phyloP scores from a whole-genome alignment of 30 jellyfish, hydroid and myxozoan species.

The Hydractinia echinata region DNA sequence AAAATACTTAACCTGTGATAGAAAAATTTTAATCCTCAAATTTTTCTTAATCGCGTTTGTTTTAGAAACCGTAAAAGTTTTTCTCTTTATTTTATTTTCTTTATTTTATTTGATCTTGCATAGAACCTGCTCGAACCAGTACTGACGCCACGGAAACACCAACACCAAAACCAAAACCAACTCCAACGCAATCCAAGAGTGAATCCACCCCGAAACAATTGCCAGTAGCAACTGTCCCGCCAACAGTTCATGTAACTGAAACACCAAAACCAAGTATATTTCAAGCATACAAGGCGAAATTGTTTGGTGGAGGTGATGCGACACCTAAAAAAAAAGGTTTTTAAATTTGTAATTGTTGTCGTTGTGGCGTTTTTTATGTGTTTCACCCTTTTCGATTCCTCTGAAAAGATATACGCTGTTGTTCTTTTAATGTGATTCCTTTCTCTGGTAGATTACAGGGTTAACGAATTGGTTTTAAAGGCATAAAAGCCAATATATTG shows the following conservation, averaged over 20 bases:
- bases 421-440: too few species aligned
- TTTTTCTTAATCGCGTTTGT: too few species aligned
- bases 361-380: background rate
- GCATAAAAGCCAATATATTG: too few species aligned
- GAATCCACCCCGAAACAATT: background rate
- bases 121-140: background rate
- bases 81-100: too few species aligned
- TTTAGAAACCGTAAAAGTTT: too few species aligned
- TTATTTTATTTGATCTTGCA: too few species aligned
- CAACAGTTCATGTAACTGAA: constrained; percentile 3
- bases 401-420: background rate
- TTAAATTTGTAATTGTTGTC: background rate
- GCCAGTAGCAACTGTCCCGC: constrained; percentile 25
- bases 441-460: too few species aligned
- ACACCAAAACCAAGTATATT: constrained; percentile 21
- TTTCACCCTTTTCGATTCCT: background rate
- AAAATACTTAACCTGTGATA: too few species aligned
- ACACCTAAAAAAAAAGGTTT: constrained; percentile 2
- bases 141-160: background rate
- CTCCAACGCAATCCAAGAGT: too few species aligned
- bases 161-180: background rate
- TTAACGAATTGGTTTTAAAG: too few species aligned
- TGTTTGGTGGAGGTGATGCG: constrained; percentile 9
- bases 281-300: constrained; percentile 21
- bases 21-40: too few species aligned